These are phyloP conservation scores for Tokudaia muenninki DNA, from an alignment of 2,797 vertebrate genomes.

Conservation along the genomic window DNA sequence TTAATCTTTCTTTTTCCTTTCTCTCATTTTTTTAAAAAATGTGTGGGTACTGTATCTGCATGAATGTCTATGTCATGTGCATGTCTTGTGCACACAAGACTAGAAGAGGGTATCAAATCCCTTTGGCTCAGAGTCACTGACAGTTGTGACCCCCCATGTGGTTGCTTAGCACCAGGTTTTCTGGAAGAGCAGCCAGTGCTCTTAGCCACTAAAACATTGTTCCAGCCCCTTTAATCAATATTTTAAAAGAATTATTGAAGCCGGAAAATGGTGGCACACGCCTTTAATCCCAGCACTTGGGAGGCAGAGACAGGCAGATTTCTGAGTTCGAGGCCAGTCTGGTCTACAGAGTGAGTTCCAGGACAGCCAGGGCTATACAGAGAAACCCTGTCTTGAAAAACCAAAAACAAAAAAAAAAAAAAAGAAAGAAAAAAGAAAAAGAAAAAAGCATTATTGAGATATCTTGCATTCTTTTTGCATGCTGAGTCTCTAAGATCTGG, in stretches of 20 bases:
- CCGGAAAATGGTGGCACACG: too few relatives aligned
- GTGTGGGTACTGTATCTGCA: neutral
- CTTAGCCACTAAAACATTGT: neutral
- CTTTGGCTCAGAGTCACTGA: neutral
- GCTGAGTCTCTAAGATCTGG: neutral
- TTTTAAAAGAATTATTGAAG: neutral
- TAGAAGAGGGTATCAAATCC: neutral
- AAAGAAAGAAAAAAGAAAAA: too few relatives aligned
- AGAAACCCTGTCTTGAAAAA: too few relatives aligned
- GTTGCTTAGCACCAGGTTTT: neutral
- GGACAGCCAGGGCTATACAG: too few relatives aligned
- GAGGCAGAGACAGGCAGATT: too few relatives aligned
- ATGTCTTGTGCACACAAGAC: neutral
- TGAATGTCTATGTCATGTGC: neutral
- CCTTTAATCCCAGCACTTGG: too few relatives aligned
- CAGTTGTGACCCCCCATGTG: neutral
- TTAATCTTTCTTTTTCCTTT: neutral
- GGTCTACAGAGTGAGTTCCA: too few relatives aligned
- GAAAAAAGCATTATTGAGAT: neutral
- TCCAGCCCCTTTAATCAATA: neutral
- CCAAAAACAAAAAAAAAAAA: too few relatives aligned
- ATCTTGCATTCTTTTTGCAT: neutral
- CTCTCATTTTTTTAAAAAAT: neutral
- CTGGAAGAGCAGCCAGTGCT: neutral
- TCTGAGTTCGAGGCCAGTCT: too few relatives aligned